Conservation (phyloP, 2,797 vertebrate species). For the Setipinna tenuifilis region DNA sequence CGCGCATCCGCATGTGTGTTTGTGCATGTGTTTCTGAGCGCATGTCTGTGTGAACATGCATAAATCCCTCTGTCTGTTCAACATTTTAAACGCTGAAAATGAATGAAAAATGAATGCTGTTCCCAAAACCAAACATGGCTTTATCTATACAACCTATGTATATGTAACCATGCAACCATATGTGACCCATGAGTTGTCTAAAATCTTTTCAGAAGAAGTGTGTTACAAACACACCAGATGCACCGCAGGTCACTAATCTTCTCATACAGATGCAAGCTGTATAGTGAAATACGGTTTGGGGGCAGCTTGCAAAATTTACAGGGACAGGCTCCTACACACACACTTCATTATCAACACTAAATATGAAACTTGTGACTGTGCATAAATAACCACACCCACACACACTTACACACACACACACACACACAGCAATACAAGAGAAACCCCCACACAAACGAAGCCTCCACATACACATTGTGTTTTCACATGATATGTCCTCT, state of each 20-base stretch:
- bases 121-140: background rate
- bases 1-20: constrained; percentile 32
- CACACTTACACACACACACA: constrained; percentile 35
- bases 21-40: constrained; percentile 17
- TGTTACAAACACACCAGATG: background rate
- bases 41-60: background rate
- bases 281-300: background rate
- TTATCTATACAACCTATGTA: too few species aligned
- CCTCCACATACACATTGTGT: background rate
- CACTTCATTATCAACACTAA: background rate
- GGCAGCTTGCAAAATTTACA: background rate
- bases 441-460: background rate
- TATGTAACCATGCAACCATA: too few species aligned
- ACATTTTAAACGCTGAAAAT: background rate
- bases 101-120: background rate
- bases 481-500: constrained; percentile 42
- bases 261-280: background rate
- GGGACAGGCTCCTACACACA: background rate
- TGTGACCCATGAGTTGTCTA: too few species aligned
- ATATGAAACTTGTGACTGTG: background rate
- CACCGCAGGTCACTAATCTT: background rate
- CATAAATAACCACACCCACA: constrained; percentile 30
- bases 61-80: background rate
- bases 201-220: background rate
- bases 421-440: background rate